phyloP scores from a whole-genome alignment of 2,113 vertebrate species.

The Dinomys branickii region DNA sequence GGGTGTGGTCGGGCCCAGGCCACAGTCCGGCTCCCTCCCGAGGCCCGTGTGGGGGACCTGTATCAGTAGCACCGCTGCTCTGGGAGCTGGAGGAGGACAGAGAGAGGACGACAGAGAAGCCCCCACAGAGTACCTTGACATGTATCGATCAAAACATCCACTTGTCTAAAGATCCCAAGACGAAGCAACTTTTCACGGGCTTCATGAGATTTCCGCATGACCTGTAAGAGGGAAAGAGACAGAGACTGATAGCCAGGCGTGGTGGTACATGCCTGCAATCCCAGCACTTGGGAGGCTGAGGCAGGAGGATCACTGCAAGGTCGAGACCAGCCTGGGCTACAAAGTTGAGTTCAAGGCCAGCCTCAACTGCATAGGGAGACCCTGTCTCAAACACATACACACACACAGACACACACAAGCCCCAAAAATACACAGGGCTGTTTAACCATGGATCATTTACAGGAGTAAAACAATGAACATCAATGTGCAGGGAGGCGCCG shows the following conservation, averaged over 20 bases:
- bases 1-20: background rate
- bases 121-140: conserved; percentile 88
- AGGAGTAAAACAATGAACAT: background rate
- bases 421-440: background rate
- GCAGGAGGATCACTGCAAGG: too few relatives aligned
- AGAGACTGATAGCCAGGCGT: background rate
- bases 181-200: conserved; percentile 94
- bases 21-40: background rate
- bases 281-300: too few relatives aligned
- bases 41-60: background rate
- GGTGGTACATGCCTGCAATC: too few relatives aligned
- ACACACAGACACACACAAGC: too few relatives aligned
- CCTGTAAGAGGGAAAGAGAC: conserved; percentile 83
- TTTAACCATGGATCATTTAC: accelerated
- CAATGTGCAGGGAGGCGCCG: accelerated
- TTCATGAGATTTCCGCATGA: conserved; percentile 95
- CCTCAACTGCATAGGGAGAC: too few relatives aligned
- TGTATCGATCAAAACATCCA: conserved; percentile 96
- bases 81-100: background rate
- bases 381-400: too few relatives aligned
- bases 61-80: background rate
- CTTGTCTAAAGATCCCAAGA: conserved; percentile 95
- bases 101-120: too few relatives aligned
- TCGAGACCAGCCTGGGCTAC: too few relatives aligned
- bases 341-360: too few relatives aligned